phyloP scores from a whole-genome alignment of 2,888 invertebrate genomes.

The Protonemura montana region DNA sequence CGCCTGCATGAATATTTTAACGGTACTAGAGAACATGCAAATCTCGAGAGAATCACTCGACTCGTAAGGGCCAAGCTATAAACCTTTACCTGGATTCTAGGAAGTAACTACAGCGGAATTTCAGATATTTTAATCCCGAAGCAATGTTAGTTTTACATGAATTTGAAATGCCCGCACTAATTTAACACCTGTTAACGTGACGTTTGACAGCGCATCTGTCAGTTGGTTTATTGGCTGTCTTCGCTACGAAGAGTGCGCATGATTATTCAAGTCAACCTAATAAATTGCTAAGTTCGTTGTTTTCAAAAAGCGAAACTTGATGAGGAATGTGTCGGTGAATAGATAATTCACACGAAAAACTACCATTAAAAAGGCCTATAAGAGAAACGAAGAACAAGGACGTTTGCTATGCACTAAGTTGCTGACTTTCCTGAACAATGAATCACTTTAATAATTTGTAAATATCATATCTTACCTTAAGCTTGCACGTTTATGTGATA shows the following conservation, averaged over 20 bases:
- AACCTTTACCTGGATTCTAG: neutral
- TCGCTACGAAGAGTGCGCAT: neutral
- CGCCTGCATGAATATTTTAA: constrained; percentile 26
- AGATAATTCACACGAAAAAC: no score
- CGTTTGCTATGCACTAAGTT: no score
- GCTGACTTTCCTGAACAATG: no score
- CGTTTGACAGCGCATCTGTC: neutral
- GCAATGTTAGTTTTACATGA: neutral
- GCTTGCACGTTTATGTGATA: no score
- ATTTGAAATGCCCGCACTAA: neutral
- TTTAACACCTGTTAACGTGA: neutral
- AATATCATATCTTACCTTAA: no score
- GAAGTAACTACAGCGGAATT: neutral
- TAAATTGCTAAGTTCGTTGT: neutral
- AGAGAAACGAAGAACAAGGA: no score
- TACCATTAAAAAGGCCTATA: no score
- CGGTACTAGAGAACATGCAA: constrained; percentile 22
- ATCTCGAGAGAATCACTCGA: neutral
- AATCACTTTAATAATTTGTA: no score
- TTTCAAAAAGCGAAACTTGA: neutral
- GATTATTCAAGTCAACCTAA: neutral
- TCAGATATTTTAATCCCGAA: neutral
- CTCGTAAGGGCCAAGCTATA: neutral
- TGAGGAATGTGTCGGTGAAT: neutral
- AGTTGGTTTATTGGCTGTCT: neutral